Base-by-base conservation (phyloP, 2,888 invertebrate genomes). In the Cephus runcator region DNA sequence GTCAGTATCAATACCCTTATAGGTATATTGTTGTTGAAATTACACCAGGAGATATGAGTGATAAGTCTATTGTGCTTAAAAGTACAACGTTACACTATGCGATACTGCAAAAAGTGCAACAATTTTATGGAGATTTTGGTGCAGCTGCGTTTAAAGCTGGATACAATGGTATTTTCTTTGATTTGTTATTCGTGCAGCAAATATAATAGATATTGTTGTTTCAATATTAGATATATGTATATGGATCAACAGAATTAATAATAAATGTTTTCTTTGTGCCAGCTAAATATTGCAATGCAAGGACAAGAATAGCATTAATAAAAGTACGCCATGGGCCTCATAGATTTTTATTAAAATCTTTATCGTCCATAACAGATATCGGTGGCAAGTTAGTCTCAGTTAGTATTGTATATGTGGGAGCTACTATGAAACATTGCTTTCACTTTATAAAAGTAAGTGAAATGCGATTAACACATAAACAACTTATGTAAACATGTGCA, bases 351-450 rank as follows among this genome's bases (percentile, higher is more conserved):
- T 92, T 95, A 0, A 95, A 95, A 87, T 92, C 93, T 80, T 86
- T 97, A 82, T 96, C 97, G 23, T 93, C 94, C 84, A 93, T 97
- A 76, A 95, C 93, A n/a, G 92, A 93, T 86, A 92, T 97, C 71
- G 95, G 94, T 12, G 93, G 93, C 35, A 92, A 94, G 81, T 91
- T 92, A 75, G 95, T 95, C 0, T 92, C 92, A 76, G 90, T 96
- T 34, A 93, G 93, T 76, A 95, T 95, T 31, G 90, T 97, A 6
- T 96, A 96, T 90, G 93, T 94, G 1, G 96, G 96, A 34, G 97
- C 96, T 4, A 96, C 97, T 30, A 93, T 97, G 76, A 95, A 94
- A 90, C 96, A 97, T 82, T 96, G 96, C 91, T 96, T 95, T 87
- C 94, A 94, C 84, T 96, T 95, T 87, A 94, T 97, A 33, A 89